phyloP scores from a whole-genome alignment of 2,888 invertebrate genomes.

The Phania funesta region DNA sequence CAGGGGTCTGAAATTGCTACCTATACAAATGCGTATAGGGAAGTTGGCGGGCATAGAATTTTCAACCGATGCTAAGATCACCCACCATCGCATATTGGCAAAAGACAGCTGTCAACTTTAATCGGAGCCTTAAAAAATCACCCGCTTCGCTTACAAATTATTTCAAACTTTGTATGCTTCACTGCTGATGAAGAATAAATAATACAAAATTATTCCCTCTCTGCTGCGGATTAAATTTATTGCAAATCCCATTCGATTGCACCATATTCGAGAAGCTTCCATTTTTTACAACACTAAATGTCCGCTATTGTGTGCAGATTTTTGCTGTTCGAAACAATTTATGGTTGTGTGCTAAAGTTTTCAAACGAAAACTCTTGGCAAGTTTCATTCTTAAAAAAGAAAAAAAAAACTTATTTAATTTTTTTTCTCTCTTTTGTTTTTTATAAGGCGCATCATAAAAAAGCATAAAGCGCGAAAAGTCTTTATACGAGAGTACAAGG shows the following conservation, averaged over 20 bases:
- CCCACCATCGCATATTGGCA: no score
- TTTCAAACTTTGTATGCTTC: no score
- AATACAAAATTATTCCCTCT: neutral
- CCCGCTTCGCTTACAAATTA: no score
- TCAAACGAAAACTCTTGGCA: slow-evolving; percentile 31
- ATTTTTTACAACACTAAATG: slow-evolving; percentile 15
- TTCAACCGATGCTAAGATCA: no score
- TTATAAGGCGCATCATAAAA: slow-evolving; percentile 34
- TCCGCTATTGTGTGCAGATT: slow-evolving; percentile 77
- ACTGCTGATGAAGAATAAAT: no score
- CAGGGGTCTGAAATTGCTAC: no score
- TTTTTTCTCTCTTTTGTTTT: slow-evolving; percentile 40
- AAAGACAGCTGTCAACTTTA: no score
- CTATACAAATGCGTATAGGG: no score
- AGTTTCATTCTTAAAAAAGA: neutral
- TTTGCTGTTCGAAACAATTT: slow-evolving; percentile 68
- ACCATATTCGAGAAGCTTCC: neutral
- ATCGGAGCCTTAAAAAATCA: no score
- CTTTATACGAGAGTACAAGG: slow-evolving; percentile 33
- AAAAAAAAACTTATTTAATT: neutral
- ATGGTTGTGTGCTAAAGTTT: slow-evolving; percentile 63
- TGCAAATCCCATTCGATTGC: neutral
- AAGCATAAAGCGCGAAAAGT: slow-evolving; percentile 37
- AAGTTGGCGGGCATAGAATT: no score
- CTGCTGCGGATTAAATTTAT: neutral